These are phyloP conservation scores for Megalops cyprinoides DNA, from an alignment of 2,797 vertebrate species.

Conservation along the genomic window DNA sequence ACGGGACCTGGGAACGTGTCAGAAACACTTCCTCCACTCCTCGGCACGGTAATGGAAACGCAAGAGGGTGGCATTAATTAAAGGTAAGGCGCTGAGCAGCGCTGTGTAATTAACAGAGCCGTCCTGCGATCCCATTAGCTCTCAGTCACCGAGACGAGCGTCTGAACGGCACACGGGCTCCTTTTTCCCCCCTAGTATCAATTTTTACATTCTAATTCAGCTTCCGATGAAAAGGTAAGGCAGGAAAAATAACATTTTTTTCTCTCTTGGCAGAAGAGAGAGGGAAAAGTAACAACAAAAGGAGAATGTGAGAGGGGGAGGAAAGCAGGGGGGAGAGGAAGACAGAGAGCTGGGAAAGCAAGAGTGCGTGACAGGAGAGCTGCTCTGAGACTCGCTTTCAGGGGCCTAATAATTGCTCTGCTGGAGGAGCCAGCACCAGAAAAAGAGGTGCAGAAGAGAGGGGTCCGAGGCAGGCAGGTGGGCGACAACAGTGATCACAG, in stretches of 20 bases:
- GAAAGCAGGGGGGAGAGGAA: constrained; percentile 5
- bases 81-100: neutral
- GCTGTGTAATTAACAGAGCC: neutral
- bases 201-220: neutral
- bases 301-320: neutral
- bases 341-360: constrained; percentile 1
- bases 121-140: neutral
- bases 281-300: neutral
- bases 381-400: neutral
- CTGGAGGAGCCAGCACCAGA: neutral
- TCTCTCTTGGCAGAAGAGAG: neutral
- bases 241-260: neutral
- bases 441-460: neutral
- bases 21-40: neutral
- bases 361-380: neutral
- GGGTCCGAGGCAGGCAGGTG: neutral
- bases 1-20: neutral
- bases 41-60: neutral
- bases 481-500: neutral
- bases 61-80: neutral
- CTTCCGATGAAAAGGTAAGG: neutral
- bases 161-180: neutral
- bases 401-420: neutral
- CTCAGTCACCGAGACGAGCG: neutral
- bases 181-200: neutral